Evolutionary conservation across 2,888 invertebrate genomes (phyloP).

Genomic region (Ochlodes sylvanus): DNA sequence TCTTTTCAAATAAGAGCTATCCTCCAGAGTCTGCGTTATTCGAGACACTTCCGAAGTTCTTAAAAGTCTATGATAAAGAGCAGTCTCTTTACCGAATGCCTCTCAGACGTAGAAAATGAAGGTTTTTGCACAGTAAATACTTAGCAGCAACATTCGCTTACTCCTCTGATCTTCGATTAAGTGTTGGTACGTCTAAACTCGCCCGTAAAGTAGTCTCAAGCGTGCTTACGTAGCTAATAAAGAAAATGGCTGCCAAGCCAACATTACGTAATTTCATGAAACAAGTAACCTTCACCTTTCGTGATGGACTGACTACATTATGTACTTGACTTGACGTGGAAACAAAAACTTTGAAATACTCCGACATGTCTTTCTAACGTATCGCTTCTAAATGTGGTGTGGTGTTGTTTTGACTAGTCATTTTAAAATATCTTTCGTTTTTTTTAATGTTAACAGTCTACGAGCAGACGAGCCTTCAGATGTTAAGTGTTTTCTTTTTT

Average conservation of each 20-base stretch:
- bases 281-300: conserved; percentile 69
- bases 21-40: too few species aligned
- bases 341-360: conserved; percentile 33
- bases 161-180: too few species aligned
- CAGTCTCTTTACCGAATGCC: too few species aligned
- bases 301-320: conserved; percentile 53
- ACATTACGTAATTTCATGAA: conserved; percentile 60
- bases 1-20: too few species aligned
- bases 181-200: neutral
- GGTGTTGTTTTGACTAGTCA: conserved; percentile 15
- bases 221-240: conserved; percentile 56
- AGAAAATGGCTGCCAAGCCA: conserved; percentile 52
- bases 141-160: too few species aligned
- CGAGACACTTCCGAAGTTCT: too few species aligned
- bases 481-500: too few species aligned
- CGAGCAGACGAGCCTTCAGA: too few species aligned
- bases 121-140: too few species aligned
- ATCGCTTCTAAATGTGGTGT: neutral
- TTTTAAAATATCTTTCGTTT: neutral
- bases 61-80: too few species aligned
- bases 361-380: conserved; percentile 18
- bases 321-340: conserved; percentile 29
- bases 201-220: conserved; percentile 40
- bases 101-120: too few species aligned
- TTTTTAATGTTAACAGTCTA: neutral